phyloP scores from a whole-genome alignment of 2,113 vertebrate genomes.

The Jacana jacana region DNA sequence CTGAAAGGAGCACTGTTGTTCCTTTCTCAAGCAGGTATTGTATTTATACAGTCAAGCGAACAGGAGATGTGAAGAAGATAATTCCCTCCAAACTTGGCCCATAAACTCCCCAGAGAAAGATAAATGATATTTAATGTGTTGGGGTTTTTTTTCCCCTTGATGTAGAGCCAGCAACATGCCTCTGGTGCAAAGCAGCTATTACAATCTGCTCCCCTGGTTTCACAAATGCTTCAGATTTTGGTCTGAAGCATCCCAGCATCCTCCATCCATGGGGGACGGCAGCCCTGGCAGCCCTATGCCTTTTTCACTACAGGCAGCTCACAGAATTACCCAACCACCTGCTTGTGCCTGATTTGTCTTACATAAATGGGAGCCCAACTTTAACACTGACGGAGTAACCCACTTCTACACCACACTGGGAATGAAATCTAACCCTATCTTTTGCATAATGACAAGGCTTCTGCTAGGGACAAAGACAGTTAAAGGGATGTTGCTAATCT shows the following conservation, averaged over 20 bases:
- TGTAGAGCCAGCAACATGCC: conserved; percentile 26
- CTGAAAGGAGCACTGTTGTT: conserved; percentile 48
- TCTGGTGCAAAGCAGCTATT: neutral
- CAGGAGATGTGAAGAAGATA: conserved; percentile 47
- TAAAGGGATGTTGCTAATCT: neutral
- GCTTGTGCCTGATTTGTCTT: neutral
- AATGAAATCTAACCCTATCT: neutral
- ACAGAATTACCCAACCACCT: neutral
- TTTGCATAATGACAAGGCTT: neutral
- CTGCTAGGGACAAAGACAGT: neutral
- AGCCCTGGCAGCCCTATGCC: neutral
- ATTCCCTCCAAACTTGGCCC: conserved; percentile 53
- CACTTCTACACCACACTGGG: neutral
- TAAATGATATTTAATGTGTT: conserved; percentile 59
- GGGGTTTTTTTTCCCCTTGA: conserved; percentile 56
- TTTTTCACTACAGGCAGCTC: neutral
- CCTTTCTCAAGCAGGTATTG: conserved; percentile 55
- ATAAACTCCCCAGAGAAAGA: conserved; percentile 41
- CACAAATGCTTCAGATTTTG: neutral
- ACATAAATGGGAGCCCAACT: neutral
- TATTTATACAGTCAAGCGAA: conserved; percentile 60
- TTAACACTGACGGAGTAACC: neutral
- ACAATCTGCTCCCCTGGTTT: neutral
- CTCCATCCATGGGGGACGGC: rapidly evolving
- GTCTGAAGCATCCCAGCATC: neutral